A percentile compares a stretch with the other conserved stretches of the same genome.
Evolutionary conservation across 2,888 invertebrate species (phyloP).

Genomic region (Dynastes hyllus): DNA sequence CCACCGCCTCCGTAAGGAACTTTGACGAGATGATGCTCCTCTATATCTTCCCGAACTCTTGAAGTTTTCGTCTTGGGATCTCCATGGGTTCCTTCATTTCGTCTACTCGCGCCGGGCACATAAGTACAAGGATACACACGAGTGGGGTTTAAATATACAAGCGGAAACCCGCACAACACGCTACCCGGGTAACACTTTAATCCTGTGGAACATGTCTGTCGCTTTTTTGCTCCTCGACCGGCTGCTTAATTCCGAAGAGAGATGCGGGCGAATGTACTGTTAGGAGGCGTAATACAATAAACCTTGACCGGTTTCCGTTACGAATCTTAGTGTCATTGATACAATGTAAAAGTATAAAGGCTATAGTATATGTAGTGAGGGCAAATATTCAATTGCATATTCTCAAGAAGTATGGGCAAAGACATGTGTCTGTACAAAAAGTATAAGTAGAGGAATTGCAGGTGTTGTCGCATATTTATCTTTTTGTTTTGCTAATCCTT

Average conservation of each 20-base stretch:
- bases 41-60: conserved; percentile 35
- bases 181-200: conserved; percentile 44
- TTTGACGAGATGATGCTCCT: conserved; percentile 55
- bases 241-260: conserved; percentile 34
- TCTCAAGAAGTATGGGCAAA: too few relatives aligned
- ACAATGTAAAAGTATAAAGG: conserved; percentile 24
- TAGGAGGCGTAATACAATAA: conserved; percentile 37
- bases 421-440: too few relatives aligned
- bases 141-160: conserved; percentile 55
- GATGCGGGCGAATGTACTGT: conserved; percentile 46
- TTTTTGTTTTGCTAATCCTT: too few relatives aligned
- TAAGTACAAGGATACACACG: conserved; percentile 4
- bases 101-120: conserved; percentile 5
- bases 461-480: too few relatives aligned
- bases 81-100: conserved; percentile 44
- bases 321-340: conserved; percentile 46
- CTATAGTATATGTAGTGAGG: not conserved
- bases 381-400: too few relatives aligned
- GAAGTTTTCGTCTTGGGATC: conserved; percentile 60
- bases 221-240: conserved; percentile 38
- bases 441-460: too few relatives aligned
- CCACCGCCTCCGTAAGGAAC: conserved; percentile 16
- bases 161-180: conserved; percentile 55
- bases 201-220: conserved; percentile 41
- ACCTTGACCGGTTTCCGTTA: conserved; percentile 51